Percentiles rank a stretch among this genome's conserved stretches.
Conservation (phyloP, 2,113 vertebrate genomes). For the Fukomys damarensis region DNA sequence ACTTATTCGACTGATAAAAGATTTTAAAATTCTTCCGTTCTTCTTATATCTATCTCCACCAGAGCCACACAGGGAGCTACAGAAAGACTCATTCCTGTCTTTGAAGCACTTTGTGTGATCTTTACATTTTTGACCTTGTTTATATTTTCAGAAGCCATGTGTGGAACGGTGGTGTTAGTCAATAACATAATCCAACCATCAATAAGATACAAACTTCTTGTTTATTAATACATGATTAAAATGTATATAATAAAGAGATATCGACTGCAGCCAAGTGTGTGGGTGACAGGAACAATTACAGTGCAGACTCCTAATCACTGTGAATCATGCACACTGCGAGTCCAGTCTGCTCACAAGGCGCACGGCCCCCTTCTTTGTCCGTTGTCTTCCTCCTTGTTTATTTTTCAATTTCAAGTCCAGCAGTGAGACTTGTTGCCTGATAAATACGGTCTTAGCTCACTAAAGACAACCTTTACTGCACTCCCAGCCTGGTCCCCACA, state of each 20-base stretch:
- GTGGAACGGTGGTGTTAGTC: conserved; percentile 84
- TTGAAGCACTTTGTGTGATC: conserved; percentile 80
- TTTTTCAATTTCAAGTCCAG: conserved; percentile 78
- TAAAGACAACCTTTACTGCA: neutral
- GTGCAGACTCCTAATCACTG: conserved; percentile 84
- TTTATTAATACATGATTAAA: conserved; percentile 94
- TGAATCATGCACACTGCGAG: conserved; percentile 80
- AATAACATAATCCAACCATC: conserved; percentile 91
- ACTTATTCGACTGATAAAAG: neutral
- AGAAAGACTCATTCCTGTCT: conserved; percentile 56
- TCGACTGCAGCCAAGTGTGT: conserved; percentile 86
- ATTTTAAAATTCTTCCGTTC: neutral
- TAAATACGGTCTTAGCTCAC: conserved; percentile 51
- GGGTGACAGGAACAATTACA: conserved; percentile 90
- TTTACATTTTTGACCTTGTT: conserved; percentile 89
- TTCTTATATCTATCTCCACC: neutral
- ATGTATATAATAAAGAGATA: conserved; percentile 92
- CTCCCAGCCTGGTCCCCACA: accelerated
- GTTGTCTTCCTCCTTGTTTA: neutral
- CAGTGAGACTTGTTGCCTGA: conserved; percentile 75
- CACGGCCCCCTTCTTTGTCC: conserved; percentile 32
- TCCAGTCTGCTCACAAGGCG: conserved; percentile 86
- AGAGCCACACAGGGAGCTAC: neutral
- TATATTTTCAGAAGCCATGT: conserved; percentile 85
- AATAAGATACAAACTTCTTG: conserved; percentile 90